A percentile compares a stretch with the other conserved stretches of the same genome.
These are phyloP conservation scores for Myotis vivesi DNA, from an alignment of 2,797 vertebrate genomes.

Conservation along the genomic window DNA sequence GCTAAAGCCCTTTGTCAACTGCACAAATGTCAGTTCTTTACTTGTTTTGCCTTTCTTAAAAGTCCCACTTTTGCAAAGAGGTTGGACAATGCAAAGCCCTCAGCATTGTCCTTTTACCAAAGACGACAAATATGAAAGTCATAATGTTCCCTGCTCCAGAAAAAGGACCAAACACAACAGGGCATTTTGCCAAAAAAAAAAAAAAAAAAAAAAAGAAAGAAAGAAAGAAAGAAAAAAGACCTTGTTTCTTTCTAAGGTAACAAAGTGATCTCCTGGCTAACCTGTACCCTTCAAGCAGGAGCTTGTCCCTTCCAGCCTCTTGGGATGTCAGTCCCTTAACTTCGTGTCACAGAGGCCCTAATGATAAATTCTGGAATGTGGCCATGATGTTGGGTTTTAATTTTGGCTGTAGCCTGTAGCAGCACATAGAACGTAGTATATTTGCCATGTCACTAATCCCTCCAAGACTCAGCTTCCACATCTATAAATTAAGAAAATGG, in stretches of 20 bases:
- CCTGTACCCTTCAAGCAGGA: background rate
- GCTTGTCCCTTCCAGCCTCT: background rate
- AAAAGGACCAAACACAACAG: background rate
- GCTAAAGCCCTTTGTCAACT: background rate
- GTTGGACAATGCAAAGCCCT: background rate
- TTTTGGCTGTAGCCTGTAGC: background rate
- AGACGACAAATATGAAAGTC: background rate
- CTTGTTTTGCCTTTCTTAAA: background rate
- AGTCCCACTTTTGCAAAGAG: background rate
- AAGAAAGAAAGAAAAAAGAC: too few species aligned
- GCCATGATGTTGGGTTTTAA: background rate
- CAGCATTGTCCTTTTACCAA: constrained; percentile 24
- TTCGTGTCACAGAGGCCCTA: fast-evolving
- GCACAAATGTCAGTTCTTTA: background rate
- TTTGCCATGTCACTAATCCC: background rate
- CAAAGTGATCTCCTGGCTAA: background rate
- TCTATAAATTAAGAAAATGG: background rate
- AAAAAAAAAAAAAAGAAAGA: background rate
- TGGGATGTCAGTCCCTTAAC: background rate
- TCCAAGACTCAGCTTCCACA: background rate
- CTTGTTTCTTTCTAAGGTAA: background rate
- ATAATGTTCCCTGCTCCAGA: background rate
- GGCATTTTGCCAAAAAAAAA: background rate
- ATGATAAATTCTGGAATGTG: background rate
- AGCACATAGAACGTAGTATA: background rate